A percentile compares a stretch with the other conserved stretches of the same genome.
These are phyloP conservation scores for Ochotona princeps DNA, from an alignment of 2,113 vertebrate species.

Conservation along the genomic window DNA sequence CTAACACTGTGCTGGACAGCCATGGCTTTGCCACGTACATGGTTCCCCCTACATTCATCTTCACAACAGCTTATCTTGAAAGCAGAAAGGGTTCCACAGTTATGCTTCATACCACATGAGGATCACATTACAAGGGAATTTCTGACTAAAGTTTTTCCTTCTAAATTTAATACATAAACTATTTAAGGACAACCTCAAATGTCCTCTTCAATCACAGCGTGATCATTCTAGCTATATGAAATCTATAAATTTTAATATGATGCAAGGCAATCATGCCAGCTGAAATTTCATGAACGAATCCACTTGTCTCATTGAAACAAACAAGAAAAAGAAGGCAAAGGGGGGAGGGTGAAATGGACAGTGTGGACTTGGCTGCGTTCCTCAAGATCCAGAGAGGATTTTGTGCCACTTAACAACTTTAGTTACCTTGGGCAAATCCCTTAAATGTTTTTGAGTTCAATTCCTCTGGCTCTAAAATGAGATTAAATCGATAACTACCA, in stretches of 20 bases:
- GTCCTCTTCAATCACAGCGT: not conserved
- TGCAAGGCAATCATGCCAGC: not conserved
- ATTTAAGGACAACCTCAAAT: not conserved
- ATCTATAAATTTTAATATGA: constrained; percentile 9
- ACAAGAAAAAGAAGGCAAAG: not conserved
- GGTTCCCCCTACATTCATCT: not conserved
- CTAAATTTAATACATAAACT: not conserved
- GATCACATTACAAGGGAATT: not conserved
- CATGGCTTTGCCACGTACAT: not conserved
- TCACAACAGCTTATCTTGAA: not conserved
- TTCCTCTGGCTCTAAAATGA: constrained; percentile 56
- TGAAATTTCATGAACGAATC: not conserved
- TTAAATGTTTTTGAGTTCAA: constrained; percentile 48
- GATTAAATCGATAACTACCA: constrained; percentile 50
- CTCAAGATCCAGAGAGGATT: constrained; percentile 34
- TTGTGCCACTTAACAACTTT: constrained; percentile 17
- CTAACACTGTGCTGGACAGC: not conserved
- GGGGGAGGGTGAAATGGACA: not conserved
- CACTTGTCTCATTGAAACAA: constrained; percentile 39
- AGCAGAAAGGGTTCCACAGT: constrained; percentile 31
- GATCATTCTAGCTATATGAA: not conserved
- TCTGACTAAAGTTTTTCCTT: not conserved
- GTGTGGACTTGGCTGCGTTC: constrained; percentile 6
- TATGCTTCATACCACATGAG: not conserved
- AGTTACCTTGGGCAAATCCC: constrained; percentile 51